Percentiles rank a stretch among this genome's conserved stretches.
These are phyloP conservation scores for Callosobruchus maculatus DNA, from an alignment of 2,888 invertebrate genomes.

Conservation along the genomic window DNA sequence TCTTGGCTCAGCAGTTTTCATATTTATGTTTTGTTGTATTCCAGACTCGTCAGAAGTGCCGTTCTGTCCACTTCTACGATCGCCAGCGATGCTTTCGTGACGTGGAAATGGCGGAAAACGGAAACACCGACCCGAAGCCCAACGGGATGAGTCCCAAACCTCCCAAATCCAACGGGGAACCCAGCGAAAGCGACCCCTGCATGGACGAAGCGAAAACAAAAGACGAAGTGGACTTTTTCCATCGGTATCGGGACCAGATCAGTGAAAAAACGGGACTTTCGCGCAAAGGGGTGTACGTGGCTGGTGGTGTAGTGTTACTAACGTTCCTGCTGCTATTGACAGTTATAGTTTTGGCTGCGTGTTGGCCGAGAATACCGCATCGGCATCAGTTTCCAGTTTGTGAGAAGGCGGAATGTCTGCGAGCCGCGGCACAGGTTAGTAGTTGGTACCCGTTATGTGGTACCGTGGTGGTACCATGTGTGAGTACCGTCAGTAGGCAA, in stretches of 20 bases:
- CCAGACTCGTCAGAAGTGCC: background rate
- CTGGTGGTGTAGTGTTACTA: slow-evolving; percentile 31
- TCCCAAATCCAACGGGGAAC: slow-evolving; percentile 13
- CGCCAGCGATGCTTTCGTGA: background rate
- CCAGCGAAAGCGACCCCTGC: slow-evolving; percentile 39
- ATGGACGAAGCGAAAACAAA: slow-evolving; percentile 20
- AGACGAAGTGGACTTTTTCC: slow-evolving; percentile 18
- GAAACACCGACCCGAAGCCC: slow-evolving; percentile 15
- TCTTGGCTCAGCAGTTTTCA: background rate
- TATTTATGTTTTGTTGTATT: background rate
- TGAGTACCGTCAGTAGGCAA: slow-evolving; percentile 1
- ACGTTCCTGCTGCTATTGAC: slow-evolving; percentile 48
- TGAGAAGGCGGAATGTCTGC: slow-evolving; percentile 49
- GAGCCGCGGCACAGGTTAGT: slow-evolving; percentile 52
- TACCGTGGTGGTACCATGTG: background rate
- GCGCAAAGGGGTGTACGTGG: slow-evolving; percentile 32
- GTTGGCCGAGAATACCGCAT: slow-evolving; percentile 51
- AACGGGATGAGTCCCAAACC: slow-evolving; percentile 15
- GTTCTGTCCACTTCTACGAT: too few relatives aligned
- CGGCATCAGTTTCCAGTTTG: slow-evolving; percentile 47
- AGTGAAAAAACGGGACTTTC: slow-evolving; percentile 37
- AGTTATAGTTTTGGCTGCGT: slow-evolving; percentile 47
- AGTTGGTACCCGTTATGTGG: background rate
- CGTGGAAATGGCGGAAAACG: slow-evolving; percentile 5
- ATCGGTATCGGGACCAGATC: slow-evolving; percentile 27